Evolutionary conservation across 2,797 vertebrate genomes (phyloP).

Genomic region (Gymnodraco acuticeps): DNA sequence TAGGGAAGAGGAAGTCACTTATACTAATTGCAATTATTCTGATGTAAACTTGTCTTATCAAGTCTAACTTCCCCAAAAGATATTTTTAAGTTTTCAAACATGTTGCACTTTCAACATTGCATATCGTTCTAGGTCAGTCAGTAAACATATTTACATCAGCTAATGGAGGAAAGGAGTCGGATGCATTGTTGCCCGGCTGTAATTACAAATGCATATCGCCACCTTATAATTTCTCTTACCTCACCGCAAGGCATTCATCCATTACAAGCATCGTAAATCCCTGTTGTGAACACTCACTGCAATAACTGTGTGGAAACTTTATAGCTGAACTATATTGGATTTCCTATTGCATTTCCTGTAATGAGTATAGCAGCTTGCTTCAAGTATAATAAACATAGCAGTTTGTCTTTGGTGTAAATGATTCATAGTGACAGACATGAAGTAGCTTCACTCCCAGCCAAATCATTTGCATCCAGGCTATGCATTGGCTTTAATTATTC

Average conservation of each 20-base stretch:
- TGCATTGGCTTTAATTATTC: conserved; percentile 65
- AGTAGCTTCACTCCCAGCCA: conserved; percentile 65
- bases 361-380: conserved; percentile 56
- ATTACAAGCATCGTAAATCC: conserved; percentile 54
- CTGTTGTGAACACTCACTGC: conserved; percentile 32
- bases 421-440: conserved; percentile 77
- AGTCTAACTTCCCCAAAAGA: conserved; percentile 22
- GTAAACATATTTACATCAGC: conserved; percentile 36
- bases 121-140: conserved; percentile 16
- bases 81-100: conserved; percentile 18
- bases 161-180: conserved; percentile 39
- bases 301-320: conserved; percentile 48
- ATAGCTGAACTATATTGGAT: conserved; percentile 50
- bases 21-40: conserved; percentile 29
- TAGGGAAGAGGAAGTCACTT: conserved; percentile 12
- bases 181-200: conserved; percentile 36
- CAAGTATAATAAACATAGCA: conserved; percentile 59
- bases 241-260: conserved; percentile 31
- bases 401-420: conserved; percentile 66
- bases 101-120: neutral
- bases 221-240: conserved; percentile 42
- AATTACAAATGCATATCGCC: conserved; percentile 57
- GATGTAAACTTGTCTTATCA: conserved; percentile 19
- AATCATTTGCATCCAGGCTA: conserved; percentile 65
- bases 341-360: conserved; percentile 61